These are phyloP conservation scores for Astropecten irregularis DNA, from an alignment of 53 echinoderm and acorn worm genomes.

Conservation along the genomic window DNA sequence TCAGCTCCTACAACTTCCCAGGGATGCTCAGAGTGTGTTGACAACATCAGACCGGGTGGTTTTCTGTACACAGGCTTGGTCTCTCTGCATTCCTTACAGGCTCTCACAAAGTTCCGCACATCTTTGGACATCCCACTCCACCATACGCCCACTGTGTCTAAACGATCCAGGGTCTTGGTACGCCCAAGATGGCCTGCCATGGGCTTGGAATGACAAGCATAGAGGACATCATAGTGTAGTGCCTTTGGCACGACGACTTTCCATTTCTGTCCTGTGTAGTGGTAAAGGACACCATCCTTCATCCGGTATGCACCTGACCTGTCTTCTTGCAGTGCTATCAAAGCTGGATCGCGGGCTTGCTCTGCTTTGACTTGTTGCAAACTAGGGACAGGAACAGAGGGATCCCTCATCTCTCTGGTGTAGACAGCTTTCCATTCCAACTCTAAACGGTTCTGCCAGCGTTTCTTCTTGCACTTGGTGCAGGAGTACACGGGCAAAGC, in stretches of 20 bases:
- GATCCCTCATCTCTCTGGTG: neutral
- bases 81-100: conserved; percentile 27
- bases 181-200: conserved; percentile 60
- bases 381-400: neutral
- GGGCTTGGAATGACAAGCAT: conserved; percentile 33
- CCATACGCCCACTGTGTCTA: conserved; percentile 28
- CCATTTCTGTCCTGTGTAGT: neutral
- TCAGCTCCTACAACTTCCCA: conserved; percentile 60
- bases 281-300: neutral
- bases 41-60: conserved; percentile 57
- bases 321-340: neutral
- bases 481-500: neutral
- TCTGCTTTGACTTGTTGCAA: neutral
- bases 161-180: conserved; percentile 51
- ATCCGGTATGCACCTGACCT: too few species aligned
- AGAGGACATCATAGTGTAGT: neutral
- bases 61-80: conserved; percentile 57
- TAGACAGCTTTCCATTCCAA: neutral
- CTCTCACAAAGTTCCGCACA: conserved; percentile 29
- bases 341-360: neutral
- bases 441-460: neutral
- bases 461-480: neutral
- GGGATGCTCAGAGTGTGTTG: neutral
- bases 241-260: neutral
- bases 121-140: conserved; percentile 30